Evolutionary conservation across 2,797 vertebrate genomes (phyloP), one percentile per base, ranked within the genome.

Genomic region (Apogon talboti): DNA sequence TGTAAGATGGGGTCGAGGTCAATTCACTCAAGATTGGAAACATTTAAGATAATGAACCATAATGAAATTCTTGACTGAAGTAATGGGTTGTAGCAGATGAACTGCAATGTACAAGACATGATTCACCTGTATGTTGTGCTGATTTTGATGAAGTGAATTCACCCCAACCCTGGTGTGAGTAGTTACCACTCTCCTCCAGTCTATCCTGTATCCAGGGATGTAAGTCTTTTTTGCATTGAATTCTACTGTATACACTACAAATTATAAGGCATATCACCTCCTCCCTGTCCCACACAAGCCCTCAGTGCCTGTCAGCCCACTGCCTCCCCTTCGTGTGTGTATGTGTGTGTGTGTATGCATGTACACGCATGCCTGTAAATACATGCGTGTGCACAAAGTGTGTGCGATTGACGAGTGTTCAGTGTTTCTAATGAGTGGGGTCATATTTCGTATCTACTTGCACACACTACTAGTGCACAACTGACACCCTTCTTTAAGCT

Each of bases 401-500:
- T 49, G 85, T 67, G 72, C 77, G 89, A 82, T 66, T 71, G 92
- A 86, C 83, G 86, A 91, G 93, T 91, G 93, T 95, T 94, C 94
- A 94, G 94, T 95, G 95, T 93, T 95, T 97, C 94, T 94, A 74
- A 89, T 86, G 95, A 94, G 94, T 96, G 95, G 82, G 84, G 86
- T 91, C 85, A 88, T 97, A 95, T 96, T 95, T 92, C 94, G 93
- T 96, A 96, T 93, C 93, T 97, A 95, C 93, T 93, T 95, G 95
- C 95, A 95, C 95, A 96, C 95, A 94, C 94, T 93, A 94, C 94
- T 94, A 96, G 96, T 97, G 96, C 96, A 96, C 95, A 96, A 96
- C 96, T 98, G 96, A 97, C 96, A 96, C 95, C 95, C 96, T 95
- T 96, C 89, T 91, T 90, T 97, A 96, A 97, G 96, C 96, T 97